Conservation (phyloP, 2,797 vertebrate genomes). For the Pelobates cultripes region DNA sequence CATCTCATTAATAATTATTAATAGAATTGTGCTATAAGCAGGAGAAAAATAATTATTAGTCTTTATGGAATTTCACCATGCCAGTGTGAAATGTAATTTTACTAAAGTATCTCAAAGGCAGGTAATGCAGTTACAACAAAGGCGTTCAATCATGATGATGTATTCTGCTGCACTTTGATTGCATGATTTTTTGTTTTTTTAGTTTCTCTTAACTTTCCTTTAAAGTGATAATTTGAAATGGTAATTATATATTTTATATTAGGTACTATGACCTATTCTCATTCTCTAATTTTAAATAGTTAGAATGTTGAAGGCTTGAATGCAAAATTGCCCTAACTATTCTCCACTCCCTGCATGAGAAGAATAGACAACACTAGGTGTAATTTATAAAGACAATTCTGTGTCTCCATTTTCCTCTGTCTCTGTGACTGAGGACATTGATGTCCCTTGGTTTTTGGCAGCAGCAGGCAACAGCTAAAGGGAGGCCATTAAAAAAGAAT, state of each 20-base stretch:
- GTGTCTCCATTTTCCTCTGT: no score
- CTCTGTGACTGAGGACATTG: no score
- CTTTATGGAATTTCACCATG: neutral
- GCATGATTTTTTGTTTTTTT: neutral
- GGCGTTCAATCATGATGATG: neutral
- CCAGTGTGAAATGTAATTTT: conserved; percentile 11
- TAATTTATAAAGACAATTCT: no score
- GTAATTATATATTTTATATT: neutral
- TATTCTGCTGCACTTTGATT: neutral
- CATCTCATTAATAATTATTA: neutral
- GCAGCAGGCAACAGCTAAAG: no score
- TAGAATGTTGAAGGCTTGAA: no score
- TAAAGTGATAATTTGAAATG: neutral
- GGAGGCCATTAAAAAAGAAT: no score
- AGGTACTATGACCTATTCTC: no score
- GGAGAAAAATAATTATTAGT: neutral
- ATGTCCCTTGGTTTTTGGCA: no score
- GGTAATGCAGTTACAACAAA: neutral
- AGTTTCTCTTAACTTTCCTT: neutral
- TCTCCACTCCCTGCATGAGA: no score
- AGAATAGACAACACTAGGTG: no score
- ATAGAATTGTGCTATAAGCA: conserved; percentile 1
- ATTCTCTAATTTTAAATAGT: no score
- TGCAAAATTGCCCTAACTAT: no score
- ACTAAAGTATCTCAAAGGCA: neutral